Percentiles rank a stretch among this genome's conserved stretches.
Conservation (phyloP, 1,140 invertebrate genomes). For the Drosophila grimshawi region DNA sequence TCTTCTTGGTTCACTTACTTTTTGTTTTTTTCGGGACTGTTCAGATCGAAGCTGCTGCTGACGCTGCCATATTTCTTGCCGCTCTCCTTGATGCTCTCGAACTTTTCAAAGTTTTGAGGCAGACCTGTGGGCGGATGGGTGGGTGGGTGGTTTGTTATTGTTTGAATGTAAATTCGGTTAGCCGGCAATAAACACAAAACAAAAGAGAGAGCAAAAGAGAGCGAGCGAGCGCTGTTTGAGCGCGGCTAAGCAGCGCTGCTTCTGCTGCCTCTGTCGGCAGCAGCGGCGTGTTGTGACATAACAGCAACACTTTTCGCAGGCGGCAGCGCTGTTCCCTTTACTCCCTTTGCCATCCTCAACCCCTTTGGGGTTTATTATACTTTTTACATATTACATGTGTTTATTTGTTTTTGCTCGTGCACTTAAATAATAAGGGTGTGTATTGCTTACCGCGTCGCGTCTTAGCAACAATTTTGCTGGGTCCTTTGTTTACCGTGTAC, state of each 20-base stretch:
- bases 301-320: constrained; percentile 60
- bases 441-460: constrained; percentile 89
- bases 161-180: constrained; percentile 53
- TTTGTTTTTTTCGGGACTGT: constrained; percentile 76
- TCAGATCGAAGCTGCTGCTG: constrained; percentile 64
- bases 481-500: constrained; percentile 94
- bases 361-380: constrained; percentile 51
- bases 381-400: constrained; percentile 32
- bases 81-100: constrained; percentile 81
- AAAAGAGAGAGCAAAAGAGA: constrained; percentile 34
- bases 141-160: constrained; percentile 47
- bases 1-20: constrained; percentile 65
- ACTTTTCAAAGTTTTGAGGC: constrained; percentile 85
- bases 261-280: constrained; percentile 37
- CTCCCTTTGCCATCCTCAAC: background rate
- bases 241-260: constrained; percentile 26
- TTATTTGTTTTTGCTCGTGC: background rate
- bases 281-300: constrained; percentile 68
- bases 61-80: constrained; percentile 60
- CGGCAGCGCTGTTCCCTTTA: constrained; percentile 19
- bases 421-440: background rate
- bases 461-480: constrained; percentile 94
- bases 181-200: constrained; percentile 65
- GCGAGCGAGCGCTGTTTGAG: constrained; percentile 14
- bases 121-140: constrained; percentile 70